Evolutionary conservation across 2,113 vertebrate species (phyloP).

Genomic region (Micromys minutus): DNA sequence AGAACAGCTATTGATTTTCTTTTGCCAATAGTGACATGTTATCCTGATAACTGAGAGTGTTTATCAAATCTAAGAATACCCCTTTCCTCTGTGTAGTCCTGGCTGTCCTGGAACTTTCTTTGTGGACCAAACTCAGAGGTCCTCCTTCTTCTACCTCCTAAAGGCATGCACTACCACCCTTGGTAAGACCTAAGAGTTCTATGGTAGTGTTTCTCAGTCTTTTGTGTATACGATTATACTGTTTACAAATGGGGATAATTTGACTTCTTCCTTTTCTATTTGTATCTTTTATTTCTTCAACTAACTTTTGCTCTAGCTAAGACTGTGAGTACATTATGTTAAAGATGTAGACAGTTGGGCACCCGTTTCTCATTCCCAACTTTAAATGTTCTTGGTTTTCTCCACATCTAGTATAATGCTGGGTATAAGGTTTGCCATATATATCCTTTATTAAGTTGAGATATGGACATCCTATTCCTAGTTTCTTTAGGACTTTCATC

Average conservation of each 20-base stretch:
- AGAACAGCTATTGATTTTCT: not conserved
- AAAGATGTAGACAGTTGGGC: not conserved
- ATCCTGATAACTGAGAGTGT: not conserved
- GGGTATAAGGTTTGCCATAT: not conserved
- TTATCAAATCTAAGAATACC: not conserved
- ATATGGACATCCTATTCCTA: not conserved
- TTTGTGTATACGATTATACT: not conserved
- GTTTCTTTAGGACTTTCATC: not conserved
- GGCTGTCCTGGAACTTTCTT: not conserved
- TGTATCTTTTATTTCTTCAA: not conserved
- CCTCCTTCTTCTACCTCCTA: not conserved
- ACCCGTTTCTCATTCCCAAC: not conserved
- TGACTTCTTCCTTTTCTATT: not conserved
- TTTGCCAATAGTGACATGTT: not conserved
- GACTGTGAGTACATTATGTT: not conserved
- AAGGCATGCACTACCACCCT: not conserved
- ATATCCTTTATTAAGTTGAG: not conserved
- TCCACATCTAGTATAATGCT: not conserved
- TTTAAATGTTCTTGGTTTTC: not conserved
- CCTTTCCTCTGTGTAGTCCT: not conserved
- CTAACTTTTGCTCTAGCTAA: not conserved
- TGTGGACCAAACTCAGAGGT: not conserved
- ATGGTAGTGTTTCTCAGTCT: not conserved
- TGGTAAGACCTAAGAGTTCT: not conserved
- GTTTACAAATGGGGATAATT: not conserved